Conservation (phyloP, 2,797 vertebrate genomes). For the Poliocrania exsul region DNA sequence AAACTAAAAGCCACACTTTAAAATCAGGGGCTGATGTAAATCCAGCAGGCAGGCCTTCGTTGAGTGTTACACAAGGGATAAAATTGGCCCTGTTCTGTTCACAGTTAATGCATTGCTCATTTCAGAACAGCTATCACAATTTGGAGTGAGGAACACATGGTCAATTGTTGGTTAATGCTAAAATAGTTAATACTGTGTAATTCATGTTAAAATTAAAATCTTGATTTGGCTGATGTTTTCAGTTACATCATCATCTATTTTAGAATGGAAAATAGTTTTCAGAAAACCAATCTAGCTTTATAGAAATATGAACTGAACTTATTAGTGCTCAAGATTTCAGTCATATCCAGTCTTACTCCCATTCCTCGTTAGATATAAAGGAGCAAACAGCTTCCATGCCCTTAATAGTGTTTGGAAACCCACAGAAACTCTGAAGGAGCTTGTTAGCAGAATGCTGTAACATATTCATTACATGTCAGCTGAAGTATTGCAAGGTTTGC, state of each 20-base stretch:
- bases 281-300: not conserved
- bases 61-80: not conserved
- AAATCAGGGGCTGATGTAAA: not conserved
- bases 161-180: not conserved
- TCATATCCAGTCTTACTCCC: not conserved
- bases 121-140: not conserved
- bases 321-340: not conserved
- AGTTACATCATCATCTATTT: not conserved
- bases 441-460: not conserved
- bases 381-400: not conserved
- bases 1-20: not conserved
- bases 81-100: not conserved
- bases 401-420: not conserved
- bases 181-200: not conserved
- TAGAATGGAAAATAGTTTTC: slow-evolving; percentile 15
- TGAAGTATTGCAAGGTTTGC: not conserved
- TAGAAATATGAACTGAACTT: not conserved
- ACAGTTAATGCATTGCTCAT: not conserved
- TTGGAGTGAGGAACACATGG: not conserved
- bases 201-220: not conserved
- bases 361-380: not conserved
- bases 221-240: not conserved
- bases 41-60: not conserved
- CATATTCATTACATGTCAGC: not conserved
- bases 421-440: not conserved